Evolutionary conservation across 2,797 vertebrate genomes (phyloP).

Genomic region (Enoplosus armatus): DNA sequence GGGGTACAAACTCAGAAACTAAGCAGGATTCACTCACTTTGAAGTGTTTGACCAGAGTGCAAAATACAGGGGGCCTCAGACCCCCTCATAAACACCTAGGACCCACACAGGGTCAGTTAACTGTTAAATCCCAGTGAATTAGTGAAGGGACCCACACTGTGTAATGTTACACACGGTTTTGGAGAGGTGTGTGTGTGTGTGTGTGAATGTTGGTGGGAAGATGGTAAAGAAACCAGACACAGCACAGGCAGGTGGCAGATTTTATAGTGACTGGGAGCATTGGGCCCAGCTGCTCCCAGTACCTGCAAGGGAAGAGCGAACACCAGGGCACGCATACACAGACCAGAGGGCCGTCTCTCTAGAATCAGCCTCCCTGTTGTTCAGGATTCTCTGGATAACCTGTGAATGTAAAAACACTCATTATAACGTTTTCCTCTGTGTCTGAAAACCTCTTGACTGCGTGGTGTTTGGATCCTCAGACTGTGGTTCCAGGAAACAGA

Average conservation of each 20-base stretch:
- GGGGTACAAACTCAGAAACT: too few species aligned
- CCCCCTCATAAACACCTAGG: too few species aligned
- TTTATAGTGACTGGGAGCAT: neutral
- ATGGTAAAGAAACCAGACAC: neutral
- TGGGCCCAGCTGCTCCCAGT: neutral
- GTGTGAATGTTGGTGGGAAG: neutral
- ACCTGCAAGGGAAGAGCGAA: neutral
- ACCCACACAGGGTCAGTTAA: too few species aligned
- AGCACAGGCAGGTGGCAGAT: too few species aligned
- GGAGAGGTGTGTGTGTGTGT: too few species aligned
- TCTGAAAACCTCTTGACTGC: constrained; percentile 6
- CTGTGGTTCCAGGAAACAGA: constrained; percentile 92
- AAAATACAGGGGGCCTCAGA: too few species aligned
- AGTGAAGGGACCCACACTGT: too few species aligned
- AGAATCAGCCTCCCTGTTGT: neutral
- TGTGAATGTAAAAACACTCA: neutral
- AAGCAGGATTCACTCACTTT: too few species aligned
- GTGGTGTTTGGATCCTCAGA: constrained; percentile 76
- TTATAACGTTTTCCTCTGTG: neutral
- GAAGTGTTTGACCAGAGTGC: too few species aligned
- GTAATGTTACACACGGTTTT: too few species aligned
- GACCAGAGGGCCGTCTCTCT: neutral
- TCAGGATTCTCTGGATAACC: neutral
- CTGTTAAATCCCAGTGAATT: too few species aligned
- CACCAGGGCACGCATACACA: too few species aligned